phyloP scores from a whole-genome alignment of 2,888 invertebrate species.

The Drosophila siamana region DNA sequence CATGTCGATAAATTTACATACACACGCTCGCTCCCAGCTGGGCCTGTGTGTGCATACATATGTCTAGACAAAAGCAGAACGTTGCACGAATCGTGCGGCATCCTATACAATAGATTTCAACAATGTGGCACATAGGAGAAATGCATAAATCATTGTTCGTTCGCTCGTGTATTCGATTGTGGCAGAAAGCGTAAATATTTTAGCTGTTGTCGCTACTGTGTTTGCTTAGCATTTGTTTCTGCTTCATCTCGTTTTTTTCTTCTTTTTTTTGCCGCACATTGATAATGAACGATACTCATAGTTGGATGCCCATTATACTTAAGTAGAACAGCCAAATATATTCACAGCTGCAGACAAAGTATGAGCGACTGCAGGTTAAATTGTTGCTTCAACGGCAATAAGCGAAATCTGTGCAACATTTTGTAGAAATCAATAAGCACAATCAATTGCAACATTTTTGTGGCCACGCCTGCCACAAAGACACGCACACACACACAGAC shows the following conservation, averaged over 20 bases:
- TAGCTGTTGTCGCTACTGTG: slow-evolving; percentile 33
- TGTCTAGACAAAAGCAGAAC: slow-evolving; percentile 29
- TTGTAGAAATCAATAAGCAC: slow-evolving; percentile 55
- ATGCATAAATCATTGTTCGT: slow-evolving; percentile 68
- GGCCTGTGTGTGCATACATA: neutral
- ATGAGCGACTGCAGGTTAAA: slow-evolving; percentile 27
- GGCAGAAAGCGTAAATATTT: slow-evolving; percentile 62
- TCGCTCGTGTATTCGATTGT: slow-evolving; percentile 35
- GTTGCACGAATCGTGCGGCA: neutral
- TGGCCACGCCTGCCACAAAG: slow-evolving; percentile 1
- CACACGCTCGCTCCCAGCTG: slow-evolving; percentile 1
- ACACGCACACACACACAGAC: neutral
- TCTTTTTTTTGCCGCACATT: slow-evolving; percentile 6
- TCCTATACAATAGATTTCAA: slow-evolving; percentile 53
- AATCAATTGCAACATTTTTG: slow-evolving; percentile 59
- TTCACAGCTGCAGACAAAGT: slow-evolving; percentile 47
- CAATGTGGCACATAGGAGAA: slow-evolving; percentile 68
- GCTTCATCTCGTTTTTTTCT: slow-evolving; percentile 36
- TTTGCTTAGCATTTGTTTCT: slow-evolving; percentile 11
- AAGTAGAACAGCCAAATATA: slow-evolving; percentile 29
- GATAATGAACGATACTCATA: slow-evolving; percentile 44
- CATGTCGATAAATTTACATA: slow-evolving; percentile 34
- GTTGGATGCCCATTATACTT: slow-evolving; percentile 15
- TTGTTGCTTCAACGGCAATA: slow-evolving; percentile 48
- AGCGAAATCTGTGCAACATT: slow-evolving; percentile 50